A percentile compares a stretch with the other conserved stretches of the same genome.
phyloP scores from a whole-genome alignment of 2,888 invertebrate species.

The Uropetala carovei region DNA sequence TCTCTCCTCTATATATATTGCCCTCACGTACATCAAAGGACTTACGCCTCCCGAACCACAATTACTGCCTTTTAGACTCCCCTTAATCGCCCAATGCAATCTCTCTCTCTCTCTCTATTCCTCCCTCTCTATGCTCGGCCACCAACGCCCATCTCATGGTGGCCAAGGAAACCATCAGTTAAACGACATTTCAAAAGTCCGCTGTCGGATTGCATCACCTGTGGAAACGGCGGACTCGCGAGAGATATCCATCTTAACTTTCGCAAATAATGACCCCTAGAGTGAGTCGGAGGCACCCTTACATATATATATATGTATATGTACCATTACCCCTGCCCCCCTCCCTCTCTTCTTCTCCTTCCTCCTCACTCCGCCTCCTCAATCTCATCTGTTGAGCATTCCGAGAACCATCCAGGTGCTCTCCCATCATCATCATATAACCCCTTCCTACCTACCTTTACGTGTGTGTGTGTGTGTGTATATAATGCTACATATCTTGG shows the following conservation, averaged over 20 bases:
- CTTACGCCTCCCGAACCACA: background rate
- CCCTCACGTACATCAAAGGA: too few relatives aligned
- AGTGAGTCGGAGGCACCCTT: background rate
- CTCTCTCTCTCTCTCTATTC: background rate
- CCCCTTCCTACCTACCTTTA: too few relatives aligned
- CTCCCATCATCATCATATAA: background rate
- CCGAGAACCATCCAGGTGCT: conserved; percentile 8
- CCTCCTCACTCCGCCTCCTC: background rate
- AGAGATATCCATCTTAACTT: background rate
- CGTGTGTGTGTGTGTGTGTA: too few relatives aligned
- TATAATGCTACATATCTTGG: too few relatives aligned
- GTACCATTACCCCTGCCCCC: too few relatives aligned
- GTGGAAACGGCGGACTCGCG: background rate
- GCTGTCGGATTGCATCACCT: conserved; percentile 16
- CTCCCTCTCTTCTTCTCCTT: too few relatives aligned
- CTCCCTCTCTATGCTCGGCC: background rate
- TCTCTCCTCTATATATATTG: too few relatives aligned
- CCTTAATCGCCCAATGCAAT: background rate
- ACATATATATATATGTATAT: too few relatives aligned
- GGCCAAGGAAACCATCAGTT: background rate
- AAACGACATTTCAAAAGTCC: background rate
- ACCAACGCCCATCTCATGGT: background rate
- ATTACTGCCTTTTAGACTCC: background rate
- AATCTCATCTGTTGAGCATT: conserved; percentile 26
- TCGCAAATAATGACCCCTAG: conserved; percentile 6